Base-by-base conservation (phyloP, 2,797 vertebrate species). In the Acipenser ruthenus region DNA sequence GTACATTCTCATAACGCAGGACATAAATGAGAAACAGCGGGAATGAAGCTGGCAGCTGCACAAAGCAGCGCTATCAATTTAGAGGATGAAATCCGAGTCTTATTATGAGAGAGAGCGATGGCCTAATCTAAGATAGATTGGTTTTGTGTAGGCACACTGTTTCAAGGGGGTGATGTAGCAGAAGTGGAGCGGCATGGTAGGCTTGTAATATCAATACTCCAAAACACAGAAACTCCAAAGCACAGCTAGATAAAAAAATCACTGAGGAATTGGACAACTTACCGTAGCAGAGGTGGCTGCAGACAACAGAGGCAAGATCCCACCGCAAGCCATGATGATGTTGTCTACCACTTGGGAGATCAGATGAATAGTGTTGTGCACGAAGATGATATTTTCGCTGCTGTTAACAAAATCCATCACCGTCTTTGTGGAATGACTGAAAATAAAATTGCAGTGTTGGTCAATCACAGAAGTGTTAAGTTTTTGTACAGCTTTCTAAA, bases 281-380 rank as follows among this genome's bases (percentile, higher is more conserved):
- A 91, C 89, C 2, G 88, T 78, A 67, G 89, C 93, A 0, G 96
- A 99, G 1, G 96, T 98, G 72, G 96, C 95, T 63, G 95, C 96
- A 73, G 96, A 98, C 53, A 99, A 95, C 72, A 98, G 85, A 7
- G 97, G 96, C 74, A 99, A 86, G 78, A 99, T 99, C 65, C 97
- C 96, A 77, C 97, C 97, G 77, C 94, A 97, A 55, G 95, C 92
- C 96, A 99, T 98, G 81, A 99, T 91, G 86, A 99, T 93, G 79
- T 94, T 99, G 90, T 99, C 96, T 83, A 95, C 90, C 84, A 99
- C 93, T 86, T 99, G 96, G 75, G 97, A 99, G 83, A 99, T 89
- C 75, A 99, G 93, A 80, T 99, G 97, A 64, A 99, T 84, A 0
- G 95, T 98, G 86, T 99, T 99, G 88, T 99, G 97, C 73, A 99